phyloP scores from a whole-genome alignment of 2,113 vertebrate genomes.

The Saimiri boliviensis region DNA sequence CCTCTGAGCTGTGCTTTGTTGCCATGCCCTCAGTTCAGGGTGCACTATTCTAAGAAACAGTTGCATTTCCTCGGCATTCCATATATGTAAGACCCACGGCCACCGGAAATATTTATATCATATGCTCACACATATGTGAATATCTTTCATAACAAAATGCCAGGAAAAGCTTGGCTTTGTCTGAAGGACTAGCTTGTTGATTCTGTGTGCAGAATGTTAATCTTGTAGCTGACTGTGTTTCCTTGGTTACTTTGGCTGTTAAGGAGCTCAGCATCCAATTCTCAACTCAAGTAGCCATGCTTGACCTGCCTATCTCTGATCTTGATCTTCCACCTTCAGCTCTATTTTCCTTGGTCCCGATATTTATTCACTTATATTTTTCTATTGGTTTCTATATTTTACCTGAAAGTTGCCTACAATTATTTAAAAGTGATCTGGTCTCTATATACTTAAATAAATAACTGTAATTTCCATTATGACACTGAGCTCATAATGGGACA shows the following conservation, averaged over 20 bases:
- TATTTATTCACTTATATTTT: background rate
- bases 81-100: background rate
- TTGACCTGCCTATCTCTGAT: background rate
- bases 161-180: background rate
- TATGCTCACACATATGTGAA: background rate
- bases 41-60: background rate
- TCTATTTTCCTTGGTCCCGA: background rate
- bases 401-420: background rate
- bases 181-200: background rate
- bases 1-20: background rate
- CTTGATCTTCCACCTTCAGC: background rate
- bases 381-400: background rate
- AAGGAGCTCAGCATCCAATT: background rate
- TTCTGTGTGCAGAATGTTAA: background rate
- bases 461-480: background rate
- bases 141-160: background rate
- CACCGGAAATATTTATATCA: background rate
- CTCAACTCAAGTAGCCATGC: background rate
- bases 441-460: background rate
- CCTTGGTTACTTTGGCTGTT: background rate
- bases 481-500: background rate
- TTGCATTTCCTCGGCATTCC: background rate
- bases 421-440: background rate
- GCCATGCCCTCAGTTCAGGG: background rate
- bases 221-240: background rate